Conservation (phyloP, 2,888 invertebrate genomes). For the Allacma fusca region DNA sequence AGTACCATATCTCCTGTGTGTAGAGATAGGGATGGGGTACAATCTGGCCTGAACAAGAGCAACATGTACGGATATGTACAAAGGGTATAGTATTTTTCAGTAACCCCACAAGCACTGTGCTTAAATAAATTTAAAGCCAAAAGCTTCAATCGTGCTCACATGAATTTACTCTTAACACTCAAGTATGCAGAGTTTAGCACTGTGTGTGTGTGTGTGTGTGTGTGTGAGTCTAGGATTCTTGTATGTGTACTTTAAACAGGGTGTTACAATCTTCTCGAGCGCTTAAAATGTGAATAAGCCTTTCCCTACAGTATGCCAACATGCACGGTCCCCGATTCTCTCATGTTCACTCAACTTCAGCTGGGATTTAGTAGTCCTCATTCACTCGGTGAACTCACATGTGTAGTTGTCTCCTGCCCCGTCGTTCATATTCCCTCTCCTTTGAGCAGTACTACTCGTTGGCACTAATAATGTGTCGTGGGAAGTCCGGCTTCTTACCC, state of each 20-base stretch:
- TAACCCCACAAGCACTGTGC: neutral
- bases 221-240: neutral
- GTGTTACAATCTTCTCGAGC: neutral
- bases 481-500: neutral
- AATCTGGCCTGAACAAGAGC: too few relatives aligned
- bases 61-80: too few relatives aligned
- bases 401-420: constrained; percentile 13
- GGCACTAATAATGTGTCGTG: constrained; percentile 4
- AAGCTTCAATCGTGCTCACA: too few relatives aligned
- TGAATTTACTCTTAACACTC: neutral
- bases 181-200: neutral
- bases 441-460: neutral
- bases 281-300: neutral
- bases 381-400: constrained; percentile 38
- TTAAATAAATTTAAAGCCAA: constrained; percentile 6
- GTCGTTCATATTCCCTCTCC: constrained; percentile 13
- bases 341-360: constrained; percentile 44
- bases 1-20: too few relatives aligned
- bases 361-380: constrained; percentile 36
- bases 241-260: too few relatives aligned
- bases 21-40: too few relatives aligned
- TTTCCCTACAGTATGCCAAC: neutral
- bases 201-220: neutral
- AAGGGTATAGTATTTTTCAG: too few relatives aligned
- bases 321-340: too few relatives aligned